Conservation (phyloP, 1,140 invertebrate species). For the Prorops nasuta region DNA sequence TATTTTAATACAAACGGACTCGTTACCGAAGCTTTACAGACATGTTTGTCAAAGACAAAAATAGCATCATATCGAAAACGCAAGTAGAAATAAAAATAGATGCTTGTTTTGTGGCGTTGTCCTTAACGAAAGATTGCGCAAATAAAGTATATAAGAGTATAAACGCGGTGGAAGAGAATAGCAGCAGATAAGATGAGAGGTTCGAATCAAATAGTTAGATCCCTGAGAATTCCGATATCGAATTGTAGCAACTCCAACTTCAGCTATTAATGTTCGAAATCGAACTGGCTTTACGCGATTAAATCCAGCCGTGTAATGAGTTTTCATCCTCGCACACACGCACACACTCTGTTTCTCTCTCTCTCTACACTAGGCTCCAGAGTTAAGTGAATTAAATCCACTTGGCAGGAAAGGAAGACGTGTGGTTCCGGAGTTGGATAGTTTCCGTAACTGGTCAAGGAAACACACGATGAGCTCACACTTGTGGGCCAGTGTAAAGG, state of each 20-base stretch:
- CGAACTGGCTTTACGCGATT: background rate
- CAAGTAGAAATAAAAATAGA: too few species aligned
- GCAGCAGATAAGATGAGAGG: background rate
- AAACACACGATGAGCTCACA: background rate
- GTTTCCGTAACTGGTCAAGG: background rate
- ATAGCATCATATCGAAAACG: too few species aligned
- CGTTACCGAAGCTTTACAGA: too few species aligned
- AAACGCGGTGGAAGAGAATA: background rate
- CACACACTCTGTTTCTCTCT: background rate
- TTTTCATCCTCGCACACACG: too few species aligned
- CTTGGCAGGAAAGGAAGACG: background rate
- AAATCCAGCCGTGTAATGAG: background rate
- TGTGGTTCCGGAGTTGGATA: too few species aligned
- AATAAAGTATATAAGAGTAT: too few species aligned
- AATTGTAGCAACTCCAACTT: background rate
- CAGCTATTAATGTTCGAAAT: background rate
- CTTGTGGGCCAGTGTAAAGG: background rate
- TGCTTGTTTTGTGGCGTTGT: too few species aligned
- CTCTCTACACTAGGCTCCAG: background rate
- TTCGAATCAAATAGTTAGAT: background rate
- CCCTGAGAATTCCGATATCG: background rate
- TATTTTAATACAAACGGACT: too few species aligned
- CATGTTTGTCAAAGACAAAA: too few species aligned
- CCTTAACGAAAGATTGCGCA: background rate
- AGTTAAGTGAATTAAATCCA: background rate